Evolutionary conservation across 2,113 vertebrate species (phyloP), one percentile per base, ranked within the genome.

Genomic region (Herpailurus yagouaroundi): DNA sequence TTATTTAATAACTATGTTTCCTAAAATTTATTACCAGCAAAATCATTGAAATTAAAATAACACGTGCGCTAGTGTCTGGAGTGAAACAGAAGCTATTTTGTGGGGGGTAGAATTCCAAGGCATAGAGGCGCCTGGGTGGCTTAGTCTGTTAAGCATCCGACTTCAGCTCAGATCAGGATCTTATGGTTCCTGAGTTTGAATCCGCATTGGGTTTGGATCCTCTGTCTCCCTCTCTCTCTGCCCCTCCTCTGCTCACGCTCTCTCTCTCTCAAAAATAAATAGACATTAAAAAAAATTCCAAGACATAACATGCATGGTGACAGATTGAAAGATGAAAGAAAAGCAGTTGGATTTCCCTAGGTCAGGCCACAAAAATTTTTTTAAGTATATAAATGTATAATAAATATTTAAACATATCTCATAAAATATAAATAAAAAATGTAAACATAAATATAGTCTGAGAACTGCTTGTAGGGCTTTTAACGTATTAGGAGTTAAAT

Each of bases 11-110:
- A 80, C 3, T 80, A 19, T 38, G 8, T 73, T 74, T 63, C 8
- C 16, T 8, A 18, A 95, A 83, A 64, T 57, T n/a, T n/a, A 66
- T 66, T 82, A 45, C 9, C 1, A 73, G 13, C 8, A 73, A 25
- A 77, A 55, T 77, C 12, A 48, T 41, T 77, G 5, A 76, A 87
- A 36, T 52, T 45, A 38, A 88, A 84, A 23, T 23, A 38, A 33
- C 4, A 2, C 52, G 4, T 36, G 1, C 1, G n/a, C 2, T 19
- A 52, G 5, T 50, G 4, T 41, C 52, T 57, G 4, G 16, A 52
- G 52, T 74, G 23, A 71, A 82, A 64, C 19, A 73, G 36, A 55
- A 93, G 2, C 6, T 48, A 18, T n/a, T 93, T 0, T 81, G 41
- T 57, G 71, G 7, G 9, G 29, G 18, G 21, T 41, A 4, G 5